Base-by-base conservation (phyloP, 2,797 vertebrate species). In the Arvicola amphibius region DNA sequence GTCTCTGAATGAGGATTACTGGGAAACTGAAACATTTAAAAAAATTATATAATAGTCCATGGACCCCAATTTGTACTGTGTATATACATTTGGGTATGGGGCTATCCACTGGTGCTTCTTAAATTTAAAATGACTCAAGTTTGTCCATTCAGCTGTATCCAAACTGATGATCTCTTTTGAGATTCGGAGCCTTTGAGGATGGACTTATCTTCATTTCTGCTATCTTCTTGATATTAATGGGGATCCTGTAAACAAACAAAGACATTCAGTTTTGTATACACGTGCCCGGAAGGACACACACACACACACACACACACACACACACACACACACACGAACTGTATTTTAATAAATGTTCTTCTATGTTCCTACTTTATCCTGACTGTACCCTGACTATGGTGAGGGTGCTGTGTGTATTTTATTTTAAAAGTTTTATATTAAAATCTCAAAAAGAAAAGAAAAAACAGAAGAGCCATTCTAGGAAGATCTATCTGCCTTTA, bases 401-500 rank as follows among this genome's bases (percentile, higher is more conserved):
- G 29, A 92, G 43, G 29, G 46, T 27, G 34, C 14, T 56, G 1
- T 78, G 48, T 29, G 34, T 16, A 29, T 92, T 86, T 91, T 76
- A 84, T 91, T 97, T 86, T 9, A n/a, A 85, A 46, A 23, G 2
- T 9, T 85, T 51, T 48, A n/a, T 85, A 23, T 69, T 65, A 85
- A 1, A 67, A 13, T 85, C 34, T 85, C 43, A 67, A 48, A 83
- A 78, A 51, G 2, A 78, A 48, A 46, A 76, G 76, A 69, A 69
- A 79, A 91, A 93, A 88, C 90, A 97, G 63, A 77, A 2, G 2
- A 78, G 77, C 51, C 59, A 69, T 80, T 96, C 73, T 85, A 74
- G 53, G n/a, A 96, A 91, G 77, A 90, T 92, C 34, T 80, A 90
- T 92, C 34, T 94, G 17, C 79, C 95, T 97, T 90, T 94, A 94